These are phyloP conservation scores for Brachyistius frenatus DNA, from an alignment of 2,113 vertebrate species.

Conservation along the genomic window DNA sequence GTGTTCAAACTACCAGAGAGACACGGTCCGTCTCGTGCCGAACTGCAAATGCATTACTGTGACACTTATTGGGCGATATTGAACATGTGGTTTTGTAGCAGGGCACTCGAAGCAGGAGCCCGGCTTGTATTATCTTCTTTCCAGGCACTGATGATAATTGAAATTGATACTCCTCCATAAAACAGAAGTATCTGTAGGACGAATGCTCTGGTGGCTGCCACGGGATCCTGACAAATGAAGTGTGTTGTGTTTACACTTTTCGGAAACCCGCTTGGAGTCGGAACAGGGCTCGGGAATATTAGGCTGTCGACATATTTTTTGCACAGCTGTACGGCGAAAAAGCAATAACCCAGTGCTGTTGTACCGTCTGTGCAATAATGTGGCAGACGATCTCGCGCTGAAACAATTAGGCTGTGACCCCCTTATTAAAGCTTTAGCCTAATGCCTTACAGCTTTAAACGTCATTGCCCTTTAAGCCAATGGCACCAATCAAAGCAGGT, in stretches of 20 bases:
- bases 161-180: conserved; percentile 30
- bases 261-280: conserved; percentile 40
- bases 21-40: conserved; percentile 28
- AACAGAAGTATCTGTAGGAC: conserved; percentile 5
- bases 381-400: conserved; percentile 25
- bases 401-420: conserved; percentile 33
- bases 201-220: conserved; percentile 11
- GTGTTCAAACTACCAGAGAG: conserved; percentile 9
- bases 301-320: conserved; percentile 28
- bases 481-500: conserved; percentile 52
- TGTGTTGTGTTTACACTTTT: conserved; percentile 39
- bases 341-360: conserved; percentile 18
- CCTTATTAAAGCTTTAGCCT: conserved; percentile 2
- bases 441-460: conserved; percentile 24
- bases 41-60: conserved; percentile 42
- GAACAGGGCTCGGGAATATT: conserved; percentile 13
- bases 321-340: conserved; percentile 29
- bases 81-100: conserved; percentile 51
- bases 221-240: conserved; percentile 29
- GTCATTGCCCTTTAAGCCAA: conserved; percentile 49
- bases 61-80: conserved; percentile 63
- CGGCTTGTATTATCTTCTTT: conserved; percentile 37
- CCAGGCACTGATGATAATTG: conserved; percentile 25
- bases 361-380: conserved; percentile 14
- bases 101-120: conserved; percentile 22